These are phyloP conservation scores for Gadus chalcogrammus DNA, from an alignment of 2,113 vertebrate genomes.

Conservation along the genomic window DNA sequence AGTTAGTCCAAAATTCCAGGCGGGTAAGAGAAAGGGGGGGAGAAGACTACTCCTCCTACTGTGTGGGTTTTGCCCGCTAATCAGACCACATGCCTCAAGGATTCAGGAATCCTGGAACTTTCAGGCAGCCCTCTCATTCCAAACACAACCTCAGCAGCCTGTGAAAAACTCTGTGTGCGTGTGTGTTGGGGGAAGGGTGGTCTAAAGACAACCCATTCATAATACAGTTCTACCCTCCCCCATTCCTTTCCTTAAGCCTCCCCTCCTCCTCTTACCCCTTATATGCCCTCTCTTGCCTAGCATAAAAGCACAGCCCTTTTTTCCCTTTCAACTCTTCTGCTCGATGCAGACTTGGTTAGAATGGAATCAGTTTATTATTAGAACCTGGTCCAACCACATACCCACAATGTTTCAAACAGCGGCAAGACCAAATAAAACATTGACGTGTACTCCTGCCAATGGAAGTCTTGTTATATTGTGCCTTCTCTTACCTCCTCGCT, in stretches of 20 bases:
- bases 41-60: conserved; percentile 67
- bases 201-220: conserved; percentile 76
- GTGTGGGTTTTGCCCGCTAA: conserved; percentile 74
- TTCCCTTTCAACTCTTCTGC: conserved; percentile 37
- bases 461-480: conserved; percentile 45
- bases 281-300: conserved; percentile 35
- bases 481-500: conserved; percentile 19
- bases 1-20: conserved; percentile 61
- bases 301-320: conserved; percentile 47
- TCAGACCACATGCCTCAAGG: conserved; percentile 76
- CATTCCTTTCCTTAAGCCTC: conserved; percentile 33
- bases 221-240: conserved; percentile 50
- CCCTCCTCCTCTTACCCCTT: conserved; percentile 50
- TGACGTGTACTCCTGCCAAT: conserved; percentile 32
- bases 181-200: conserved; percentile 40
- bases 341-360: conserved; percentile 39
- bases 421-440: conserved; percentile 23
- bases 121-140: conserved; percentile 66
- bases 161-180: conserved; percentile 57
- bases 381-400: conserved; percentile 49
- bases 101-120: conserved; percentile 67
- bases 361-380: conserved; percentile 66
- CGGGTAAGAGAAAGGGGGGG: conserved; percentile 17
- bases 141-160: conserved; percentile 65
- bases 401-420: conserved; percentile 49